Evolutionary conservation across 2,888 invertebrate genomes (phyloP).

Genomic region (Eupithecia inturbata): DNA sequence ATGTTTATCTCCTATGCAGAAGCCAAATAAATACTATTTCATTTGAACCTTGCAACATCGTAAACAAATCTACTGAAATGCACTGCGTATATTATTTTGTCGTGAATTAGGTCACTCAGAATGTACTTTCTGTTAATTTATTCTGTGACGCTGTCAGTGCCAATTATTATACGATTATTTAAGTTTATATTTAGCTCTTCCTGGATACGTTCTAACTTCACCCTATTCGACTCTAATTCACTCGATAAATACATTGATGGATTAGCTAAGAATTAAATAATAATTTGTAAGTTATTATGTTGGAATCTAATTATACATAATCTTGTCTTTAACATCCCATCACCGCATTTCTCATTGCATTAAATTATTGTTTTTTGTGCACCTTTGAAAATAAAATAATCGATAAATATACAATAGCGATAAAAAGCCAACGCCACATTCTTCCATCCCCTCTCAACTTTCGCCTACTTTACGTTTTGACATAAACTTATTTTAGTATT

Average conservation of each 20-base stretch:
- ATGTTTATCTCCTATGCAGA: slow-evolving; percentile 36
- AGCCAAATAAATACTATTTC: slow-evolving; percentile 36
- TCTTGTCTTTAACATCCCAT: background rate
- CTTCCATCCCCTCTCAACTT: slow-evolving; percentile 45
- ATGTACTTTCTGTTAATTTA: slow-evolving; percentile 23
- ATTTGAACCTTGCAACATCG: slow-evolving; percentile 38
- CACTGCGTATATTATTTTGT: slow-evolving; percentile 33
- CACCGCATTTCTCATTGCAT: background rate
- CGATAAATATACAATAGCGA: background rate
- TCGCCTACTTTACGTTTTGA: slow-evolving; percentile 53
- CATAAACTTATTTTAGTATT: slow-evolving; percentile 76
- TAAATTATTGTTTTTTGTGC: background rate
- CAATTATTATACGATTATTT: slow-evolving; percentile 10
- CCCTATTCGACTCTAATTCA: too few species aligned
- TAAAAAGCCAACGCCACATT: slow-evolving; percentile 30
- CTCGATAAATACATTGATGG: too few species aligned
- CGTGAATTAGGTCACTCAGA: slow-evolving; percentile 32
- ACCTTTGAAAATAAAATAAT: background rate
- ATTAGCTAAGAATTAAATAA: too few species aligned
- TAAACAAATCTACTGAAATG: slow-evolving; percentile 32
- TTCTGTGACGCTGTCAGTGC: slow-evolving; percentile 5
- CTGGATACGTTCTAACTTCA: background rate
- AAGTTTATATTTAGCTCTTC: background rate
- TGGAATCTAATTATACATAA: background rate
- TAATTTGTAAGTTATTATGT: too few species aligned